phyloP scores from a whole-genome alignment of 1,140 invertebrate genomes.

The Steinernema feltiae region DNA sequence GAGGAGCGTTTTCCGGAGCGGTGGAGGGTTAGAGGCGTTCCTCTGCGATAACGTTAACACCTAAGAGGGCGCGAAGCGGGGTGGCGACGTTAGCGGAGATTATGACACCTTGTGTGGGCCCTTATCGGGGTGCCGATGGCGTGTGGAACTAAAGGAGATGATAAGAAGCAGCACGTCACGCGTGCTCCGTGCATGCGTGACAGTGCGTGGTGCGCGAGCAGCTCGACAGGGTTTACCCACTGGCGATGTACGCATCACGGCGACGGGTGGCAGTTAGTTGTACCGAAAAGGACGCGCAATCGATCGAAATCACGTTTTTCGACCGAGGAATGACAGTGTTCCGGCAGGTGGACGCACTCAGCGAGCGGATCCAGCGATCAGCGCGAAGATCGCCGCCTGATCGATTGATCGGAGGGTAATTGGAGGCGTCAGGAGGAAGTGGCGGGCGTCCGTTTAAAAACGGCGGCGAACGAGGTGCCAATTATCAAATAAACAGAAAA shows the following conservation, averaged over 20 bases:
- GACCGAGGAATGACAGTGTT: background rate
- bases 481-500: background rate
- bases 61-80: too few species aligned
- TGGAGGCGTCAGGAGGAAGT: background rate
- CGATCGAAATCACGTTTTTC: conserved; percentile 7
- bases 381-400: background rate
- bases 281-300: conserved; percentile 9
- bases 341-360: too few species aligned
- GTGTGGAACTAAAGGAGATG: background rate
- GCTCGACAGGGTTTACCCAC: background rate
- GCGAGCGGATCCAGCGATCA: background rate
- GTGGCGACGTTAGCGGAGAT: background rate
- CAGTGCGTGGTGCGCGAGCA: background rate
- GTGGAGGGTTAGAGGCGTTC: background rate
- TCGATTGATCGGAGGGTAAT: background rate
- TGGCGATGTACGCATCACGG: background rate
- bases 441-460: background rate
- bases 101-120: background rate
- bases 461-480: background rate
- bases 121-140: background rate
- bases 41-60: background rate
- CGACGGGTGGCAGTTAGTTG: background rate
- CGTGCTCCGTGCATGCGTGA: background rate
- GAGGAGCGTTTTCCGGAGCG: background rate
- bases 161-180: background rate